Evolutionary conservation across 2,113 vertebrate species (phyloP).

Genomic region (Sceloporus undulatus): DNA sequence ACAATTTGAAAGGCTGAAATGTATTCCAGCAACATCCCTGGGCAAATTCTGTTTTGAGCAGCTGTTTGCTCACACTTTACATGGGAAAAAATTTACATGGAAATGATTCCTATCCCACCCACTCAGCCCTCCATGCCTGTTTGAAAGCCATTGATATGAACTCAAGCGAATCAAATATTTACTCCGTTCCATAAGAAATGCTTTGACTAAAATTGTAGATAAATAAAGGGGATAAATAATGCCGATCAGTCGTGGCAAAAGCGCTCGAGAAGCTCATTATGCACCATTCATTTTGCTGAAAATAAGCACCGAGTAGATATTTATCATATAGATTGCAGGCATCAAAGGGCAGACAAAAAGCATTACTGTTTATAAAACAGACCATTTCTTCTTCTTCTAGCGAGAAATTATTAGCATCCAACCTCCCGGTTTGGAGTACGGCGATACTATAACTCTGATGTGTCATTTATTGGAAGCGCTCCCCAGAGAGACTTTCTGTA

Average conservation of each 20-base stretch:
- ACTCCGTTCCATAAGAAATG: not conserved
- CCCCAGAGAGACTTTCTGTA: not conserved
- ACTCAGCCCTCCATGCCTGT: not conserved
- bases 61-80: not conserved
- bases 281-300: not conserved
- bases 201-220: not conserved
- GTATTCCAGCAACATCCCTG: conserved; percentile 1
- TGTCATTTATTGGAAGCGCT: not conserved
- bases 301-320: conserved; percentile 16
- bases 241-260: conserved; percentile 2
- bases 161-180: conserved; percentile 23
- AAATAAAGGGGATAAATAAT: not conserved
- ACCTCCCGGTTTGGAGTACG: not conserved
- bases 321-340: conserved; percentile 39
- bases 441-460: not conserved
- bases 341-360: conserved; percentile 10
- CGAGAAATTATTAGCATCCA: conserved; percentile 3
- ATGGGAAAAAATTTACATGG: not conserved
- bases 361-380: not conserved
- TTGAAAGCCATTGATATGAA: conserved; percentile 19
- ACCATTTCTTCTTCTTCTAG: no score
- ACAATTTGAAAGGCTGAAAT: conserved; percentile 1
- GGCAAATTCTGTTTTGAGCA: not conserved
- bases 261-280: not conserved
- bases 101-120: not conserved